phyloP scores from a whole-genome alignment of 2,888 invertebrate genomes.

The Branchellion lobata region DNA sequence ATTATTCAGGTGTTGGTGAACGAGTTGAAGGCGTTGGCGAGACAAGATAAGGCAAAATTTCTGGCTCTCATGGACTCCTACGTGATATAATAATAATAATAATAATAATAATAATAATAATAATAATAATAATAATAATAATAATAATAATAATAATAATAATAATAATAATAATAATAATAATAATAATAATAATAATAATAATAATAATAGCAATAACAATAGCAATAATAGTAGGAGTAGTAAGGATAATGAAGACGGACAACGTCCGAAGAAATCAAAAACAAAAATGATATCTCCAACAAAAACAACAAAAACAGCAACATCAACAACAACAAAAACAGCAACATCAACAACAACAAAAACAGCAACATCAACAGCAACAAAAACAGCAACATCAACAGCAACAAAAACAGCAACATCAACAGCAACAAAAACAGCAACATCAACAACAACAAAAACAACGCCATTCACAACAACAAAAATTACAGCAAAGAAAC shows the following conservation, averaged over 20 bases:
- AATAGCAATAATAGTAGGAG: background rate
- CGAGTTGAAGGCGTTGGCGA: constrained; percentile 27
- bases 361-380: too few relatives aligned
- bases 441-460: too few relatives aligned
- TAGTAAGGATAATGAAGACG: background rate
- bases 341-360: too few relatives aligned
- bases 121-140: constrained; percentile 15
- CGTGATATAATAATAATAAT: constrained; percentile 1
- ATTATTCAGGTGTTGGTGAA: constrained; percentile 32
- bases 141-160: constrained; percentile 4
- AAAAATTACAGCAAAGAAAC: too few relatives aligned
- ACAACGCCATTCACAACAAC: too few relatives aligned
- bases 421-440: too few relatives aligned
- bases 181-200: background rate
- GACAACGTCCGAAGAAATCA: too few relatives aligned
- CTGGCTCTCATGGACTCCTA: constrained; percentile 20
- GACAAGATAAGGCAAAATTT: constrained; percentile 33
- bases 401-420: too few relatives aligned
- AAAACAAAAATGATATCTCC: too few relatives aligned
- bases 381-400: too few relatives aligned
- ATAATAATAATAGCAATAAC: constrained; percentile 13
- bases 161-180: background rate
- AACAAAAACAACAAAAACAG: too few relatives aligned
- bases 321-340: too few relatives aligned
- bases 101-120: constrained; percentile 2